Conservation (phyloP, 2,888 invertebrate species). For the Colletes collaris region DNA sequence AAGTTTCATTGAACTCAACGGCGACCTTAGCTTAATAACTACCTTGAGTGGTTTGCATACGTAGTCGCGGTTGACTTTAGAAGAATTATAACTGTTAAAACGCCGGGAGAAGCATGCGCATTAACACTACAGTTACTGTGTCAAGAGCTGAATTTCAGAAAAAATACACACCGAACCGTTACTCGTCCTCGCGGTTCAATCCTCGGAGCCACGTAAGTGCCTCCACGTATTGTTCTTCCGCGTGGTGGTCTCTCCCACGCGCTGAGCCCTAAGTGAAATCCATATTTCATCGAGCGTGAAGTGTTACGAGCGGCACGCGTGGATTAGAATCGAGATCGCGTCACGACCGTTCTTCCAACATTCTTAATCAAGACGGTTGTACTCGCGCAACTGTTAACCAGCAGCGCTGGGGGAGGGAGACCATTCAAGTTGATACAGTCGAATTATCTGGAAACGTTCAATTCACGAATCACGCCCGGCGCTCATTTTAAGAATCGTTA, state of each 20-base stretch:
- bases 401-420: no score
- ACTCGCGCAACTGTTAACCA: no score
- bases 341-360: no score
- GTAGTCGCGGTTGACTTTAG: conserved; percentile 17
- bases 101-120: neutral
- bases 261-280: conserved; percentile 2
- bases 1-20: conserved; percentile 3
- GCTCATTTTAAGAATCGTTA: no score
- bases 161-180: conserved; percentile 46
- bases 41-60: conserved; percentile 21
- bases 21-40: conserved; percentile 21
- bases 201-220: neutral
- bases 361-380: no score
- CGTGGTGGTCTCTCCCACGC: conserved; percentile 18
- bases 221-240: conserved; percentile 28
- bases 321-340: no score
- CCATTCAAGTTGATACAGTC: no score
- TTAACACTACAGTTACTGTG: conserved; percentile 38
- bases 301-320: neutral
- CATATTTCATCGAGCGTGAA: conserved; percentile 15
- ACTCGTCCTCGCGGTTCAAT: conserved; percentile 29
- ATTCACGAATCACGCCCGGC: no score
- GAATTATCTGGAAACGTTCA: no score
- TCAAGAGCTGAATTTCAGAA: conserved; percentile 37
- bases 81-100: conserved; percentile 33